Conservation (phyloP, 2,113 vertebrate genomes). For the Ctenodactylus gundi region DNA sequence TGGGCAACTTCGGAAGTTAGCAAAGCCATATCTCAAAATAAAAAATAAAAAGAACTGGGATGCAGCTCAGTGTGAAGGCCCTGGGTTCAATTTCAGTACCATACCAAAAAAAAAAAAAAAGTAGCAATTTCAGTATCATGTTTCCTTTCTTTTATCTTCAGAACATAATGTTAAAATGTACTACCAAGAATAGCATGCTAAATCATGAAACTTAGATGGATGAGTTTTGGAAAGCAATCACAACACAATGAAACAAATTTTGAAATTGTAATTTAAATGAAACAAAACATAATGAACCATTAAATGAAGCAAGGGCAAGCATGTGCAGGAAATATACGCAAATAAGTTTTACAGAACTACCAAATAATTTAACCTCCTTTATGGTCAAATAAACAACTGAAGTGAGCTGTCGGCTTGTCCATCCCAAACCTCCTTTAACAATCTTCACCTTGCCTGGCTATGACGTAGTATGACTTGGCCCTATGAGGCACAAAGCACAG, state of each 20-base stretch:
- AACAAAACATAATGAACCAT: constrained; percentile 72
- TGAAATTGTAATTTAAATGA: constrained; percentile 59
- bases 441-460: neutral
- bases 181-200: constrained; percentile 21
- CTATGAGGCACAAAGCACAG: neutral
- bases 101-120: neutral
- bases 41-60: neutral
- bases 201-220: constrained; percentile 49
- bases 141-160: constrained; percentile 37
- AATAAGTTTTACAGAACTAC: constrained; percentile 50
- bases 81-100: neutral
- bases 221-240: constrained; percentile 63
- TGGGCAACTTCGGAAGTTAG: neutral
- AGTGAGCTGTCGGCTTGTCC: neutral
- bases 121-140: neutral
- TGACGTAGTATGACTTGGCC: neutral
- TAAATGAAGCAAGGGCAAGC: constrained; percentile 66
- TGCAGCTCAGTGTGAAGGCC: neutral
- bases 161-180: neutral
- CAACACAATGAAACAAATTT: constrained; percentile 55
- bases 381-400: constrained; percentile 21
- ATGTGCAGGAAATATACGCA: constrained; percentile 52
- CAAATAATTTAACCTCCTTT: constrained; percentile 43
- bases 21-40: neutral
- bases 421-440: neutral